A percentile compares a stretch with the other conserved stretches of the same genome.
These are phyloP conservation scores for Aethes cnicana DNA, from an alignment of 2,888 invertebrate genomes.

Conservation along the genomic window DNA sequence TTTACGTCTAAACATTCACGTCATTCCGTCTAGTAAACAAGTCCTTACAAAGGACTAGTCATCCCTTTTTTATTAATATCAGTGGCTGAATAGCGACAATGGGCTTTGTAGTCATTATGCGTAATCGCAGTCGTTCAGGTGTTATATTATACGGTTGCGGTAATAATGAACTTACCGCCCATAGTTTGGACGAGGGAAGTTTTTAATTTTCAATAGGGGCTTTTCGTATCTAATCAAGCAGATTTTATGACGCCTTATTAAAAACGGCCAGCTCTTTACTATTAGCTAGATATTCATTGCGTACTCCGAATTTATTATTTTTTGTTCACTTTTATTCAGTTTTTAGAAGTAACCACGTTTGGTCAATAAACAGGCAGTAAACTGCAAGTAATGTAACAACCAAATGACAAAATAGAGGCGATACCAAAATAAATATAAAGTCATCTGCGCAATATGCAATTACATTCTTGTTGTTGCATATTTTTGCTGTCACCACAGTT, in stretches of 20 bases:
- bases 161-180: constrained; percentile 61
- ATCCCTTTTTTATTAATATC: constrained; percentile 77
- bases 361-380: no score
- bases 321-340: no score
- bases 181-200: constrained; percentile 31
- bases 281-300: constrained; percentile 7
- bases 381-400: no score
- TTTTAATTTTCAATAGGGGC: constrained; percentile 23
- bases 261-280: constrained; percentile 2
- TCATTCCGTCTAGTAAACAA: constrained; percentile 74
- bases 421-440: no score
- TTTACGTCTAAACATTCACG: constrained; percentile 71
- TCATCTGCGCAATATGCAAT: no score
- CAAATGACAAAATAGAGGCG: no score
- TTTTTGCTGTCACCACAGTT: no score
- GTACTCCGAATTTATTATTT: no score
- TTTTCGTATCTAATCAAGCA: constrained; percentile 23
- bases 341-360: no score
- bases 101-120: constrained; percentile 71
- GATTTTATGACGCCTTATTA: constrained; percentile 21
- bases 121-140: constrained; percentile 75
- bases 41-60: constrained; percentile 64
- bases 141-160: constrained; percentile 66
- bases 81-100: constrained; percentile 73
- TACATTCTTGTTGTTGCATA: no score